Percentiles rank a stretch among this genome's conserved stretches.
Conservation (phyloP, 2,797 vertebrate species). For the Mus minutoides region DNA sequence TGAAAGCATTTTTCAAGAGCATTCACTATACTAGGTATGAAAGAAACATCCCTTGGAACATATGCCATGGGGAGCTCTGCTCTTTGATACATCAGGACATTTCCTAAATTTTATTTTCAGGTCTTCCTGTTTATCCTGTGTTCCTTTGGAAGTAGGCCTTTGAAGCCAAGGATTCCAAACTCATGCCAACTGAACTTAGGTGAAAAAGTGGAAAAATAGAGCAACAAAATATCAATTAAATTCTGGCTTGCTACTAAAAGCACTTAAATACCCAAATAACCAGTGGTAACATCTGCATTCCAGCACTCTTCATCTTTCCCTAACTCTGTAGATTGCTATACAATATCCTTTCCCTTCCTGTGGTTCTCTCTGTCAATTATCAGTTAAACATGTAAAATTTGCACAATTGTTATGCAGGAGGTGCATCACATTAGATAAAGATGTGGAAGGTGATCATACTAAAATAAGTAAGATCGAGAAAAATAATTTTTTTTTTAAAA, state of each 20-base stretch:
- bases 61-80: neutral
- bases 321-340: neutral
- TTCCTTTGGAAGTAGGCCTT: neutral
- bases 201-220: neutral
- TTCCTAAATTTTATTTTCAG: conserved; percentile 31
- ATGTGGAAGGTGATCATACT: neutral
- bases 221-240: neutral
- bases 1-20: conserved; percentile 5
- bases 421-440: neutral
- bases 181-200: neutral
- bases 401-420: neutral
- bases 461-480: neutral
- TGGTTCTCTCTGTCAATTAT: neutral
- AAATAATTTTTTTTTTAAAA: neutral
- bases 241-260: conserved; percentile 27
- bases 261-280: neutral
- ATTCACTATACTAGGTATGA: neutral
- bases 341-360: neutral
- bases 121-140: neutral
- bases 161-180: neutral
- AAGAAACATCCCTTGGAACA: conserved; percentile 35
- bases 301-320: neutral
- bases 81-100: conserved; percentile 6
- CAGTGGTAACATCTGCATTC: conserved; percentile 20
- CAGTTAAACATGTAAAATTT: conserved; percentile 11